phyloP scores from a whole-genome alignment of 1,140 invertebrate genomes.

The Drosophila sucinea region DNA sequence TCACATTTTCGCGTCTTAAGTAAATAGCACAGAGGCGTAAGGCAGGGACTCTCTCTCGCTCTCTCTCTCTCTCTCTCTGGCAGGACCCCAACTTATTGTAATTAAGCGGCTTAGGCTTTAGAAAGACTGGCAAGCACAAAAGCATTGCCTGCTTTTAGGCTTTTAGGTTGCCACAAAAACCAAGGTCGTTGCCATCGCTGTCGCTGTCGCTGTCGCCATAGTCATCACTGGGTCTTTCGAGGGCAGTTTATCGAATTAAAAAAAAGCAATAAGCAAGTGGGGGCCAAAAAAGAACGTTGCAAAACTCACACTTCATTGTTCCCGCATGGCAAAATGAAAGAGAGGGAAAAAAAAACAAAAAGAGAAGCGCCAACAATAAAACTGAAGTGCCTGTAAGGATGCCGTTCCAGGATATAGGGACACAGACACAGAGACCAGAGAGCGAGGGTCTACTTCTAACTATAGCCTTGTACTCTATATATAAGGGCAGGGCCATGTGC shows the following conservation, averaged over 20 bases:
- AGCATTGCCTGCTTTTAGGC: slow-evolving; percentile 70
- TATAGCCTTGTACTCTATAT: slow-evolving; percentile 6
- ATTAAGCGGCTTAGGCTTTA: slow-evolving; percentile 75
- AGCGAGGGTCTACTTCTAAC: slow-evolving; percentile 1
- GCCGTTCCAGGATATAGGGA: slow-evolving; percentile 15
- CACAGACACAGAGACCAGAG: not conserved
- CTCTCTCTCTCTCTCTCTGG: slow-evolving; percentile 13
- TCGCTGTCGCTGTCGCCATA: slow-evolving; percentile 16
- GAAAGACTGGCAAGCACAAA: slow-evolving; percentile 61
- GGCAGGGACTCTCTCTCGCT: slow-evolving; percentile 3
- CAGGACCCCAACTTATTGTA: slow-evolving; percentile 64
- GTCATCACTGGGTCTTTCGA: slow-evolving; percentile 53
- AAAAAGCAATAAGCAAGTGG: slow-evolving; percentile 55
- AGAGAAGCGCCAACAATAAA: slow-evolving; percentile 59
- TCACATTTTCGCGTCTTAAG: slow-evolving; percentile 81
- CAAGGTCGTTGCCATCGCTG: slow-evolving; percentile 51
- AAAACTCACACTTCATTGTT: slow-evolving; percentile 71
- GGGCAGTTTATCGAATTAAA: slow-evolving; percentile 80
- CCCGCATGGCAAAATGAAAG: slow-evolving; percentile 18
- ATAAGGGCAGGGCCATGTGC: slow-evolving; percentile 42
- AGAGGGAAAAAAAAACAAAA: not conserved
- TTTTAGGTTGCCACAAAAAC: slow-evolving; percentile 48
- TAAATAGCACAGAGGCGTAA: slow-evolving; percentile 54
- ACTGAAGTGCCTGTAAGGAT: slow-evolving; percentile 64
- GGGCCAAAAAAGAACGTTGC: not conserved